phyloP scores from a whole-genome alignment of 2,113 vertebrate species.

The Vireo altiloquus region DNA sequence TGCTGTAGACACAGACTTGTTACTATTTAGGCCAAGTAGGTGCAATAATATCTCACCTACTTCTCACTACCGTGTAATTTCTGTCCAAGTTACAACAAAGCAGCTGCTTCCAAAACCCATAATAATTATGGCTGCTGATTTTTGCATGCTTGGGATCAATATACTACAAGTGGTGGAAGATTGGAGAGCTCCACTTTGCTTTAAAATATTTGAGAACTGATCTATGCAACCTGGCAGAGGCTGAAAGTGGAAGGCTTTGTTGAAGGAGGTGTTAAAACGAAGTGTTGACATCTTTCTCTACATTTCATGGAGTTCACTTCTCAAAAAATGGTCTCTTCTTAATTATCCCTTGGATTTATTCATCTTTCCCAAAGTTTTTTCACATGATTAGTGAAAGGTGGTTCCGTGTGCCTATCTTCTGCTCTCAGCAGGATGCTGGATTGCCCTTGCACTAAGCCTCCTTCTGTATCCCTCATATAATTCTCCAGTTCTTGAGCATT shows the following conservation, averaged over 20 bases:
- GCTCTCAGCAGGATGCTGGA: not conserved
- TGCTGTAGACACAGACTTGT: not conserved
- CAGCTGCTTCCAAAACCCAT: not conserved
- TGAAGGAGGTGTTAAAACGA: not conserved
- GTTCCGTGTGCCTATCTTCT: not conserved
- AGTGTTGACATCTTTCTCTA: not conserved
- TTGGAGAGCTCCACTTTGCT: not conserved
- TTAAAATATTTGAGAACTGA: not conserved
- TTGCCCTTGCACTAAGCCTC: not conserved
- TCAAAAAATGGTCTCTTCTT: not conserved
- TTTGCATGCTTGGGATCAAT: not conserved
- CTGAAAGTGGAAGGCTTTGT: not conserved
- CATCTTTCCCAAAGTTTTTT: not conserved
- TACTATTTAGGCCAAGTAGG: not conserved
- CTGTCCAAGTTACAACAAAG: not conserved
- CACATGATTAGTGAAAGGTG: not conserved
- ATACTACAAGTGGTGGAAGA: not conserved
- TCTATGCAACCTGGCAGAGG: rapidly evolving
- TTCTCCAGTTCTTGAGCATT: not conserved
- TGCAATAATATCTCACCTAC: not conserved
- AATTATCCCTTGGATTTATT: not conserved
- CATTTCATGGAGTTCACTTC: not conserved
- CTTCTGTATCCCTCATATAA: not conserved
- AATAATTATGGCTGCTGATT: not conserved
- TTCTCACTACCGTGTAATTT: not conserved